phyloP scores from a whole-genome alignment of 2,888 invertebrate species.

The Flexamia atlantica region DNA sequence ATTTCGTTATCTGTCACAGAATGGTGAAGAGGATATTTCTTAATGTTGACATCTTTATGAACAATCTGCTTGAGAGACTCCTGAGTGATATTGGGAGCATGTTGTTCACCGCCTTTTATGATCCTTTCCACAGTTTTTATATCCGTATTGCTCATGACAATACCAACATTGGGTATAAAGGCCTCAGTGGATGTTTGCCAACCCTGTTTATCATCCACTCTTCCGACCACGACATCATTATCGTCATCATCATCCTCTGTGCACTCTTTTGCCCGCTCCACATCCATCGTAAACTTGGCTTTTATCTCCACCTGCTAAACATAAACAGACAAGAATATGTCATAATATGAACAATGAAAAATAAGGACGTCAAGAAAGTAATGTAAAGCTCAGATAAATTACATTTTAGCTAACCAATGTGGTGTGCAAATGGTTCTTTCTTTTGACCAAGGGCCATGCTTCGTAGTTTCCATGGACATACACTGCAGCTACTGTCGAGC shows the following conservation, averaged over 20 bases:
- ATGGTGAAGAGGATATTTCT: conserved; percentile 67
- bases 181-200: conserved; percentile 74
- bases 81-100: conserved; percentile 71
- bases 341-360: background rate
- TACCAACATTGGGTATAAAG: conserved; percentile 82
- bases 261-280: conserved; percentile 34
- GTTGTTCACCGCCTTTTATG: conserved; percentile 48
- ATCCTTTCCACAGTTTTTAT: conserved; percentile 69
- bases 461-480: too few species aligned
- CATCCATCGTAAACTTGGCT: conserved; percentile 18
- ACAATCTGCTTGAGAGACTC: conserved; percentile 74
- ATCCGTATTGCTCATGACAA: conserved; percentile 77
- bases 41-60: conserved; percentile 66
- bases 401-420: too few species aligned
- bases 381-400: too few species aligned
- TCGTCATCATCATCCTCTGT: conserved; percentile 64
- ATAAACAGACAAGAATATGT: background rate
- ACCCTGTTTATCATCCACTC: conserved; percentile 24
- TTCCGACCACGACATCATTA: conserved; percentile 65
- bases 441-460: too few species aligned
- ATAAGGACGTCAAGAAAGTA: too few species aligned
- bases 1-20: conserved; percentile 68
- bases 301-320: conserved; percentile 2
- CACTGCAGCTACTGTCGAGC: too few species aligned
- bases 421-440: too few species aligned